These are phyloP conservation scores for Melieria omissa DNA, from an alignment of 2,888 invertebrate species.

Conservation along the genomic window DNA sequence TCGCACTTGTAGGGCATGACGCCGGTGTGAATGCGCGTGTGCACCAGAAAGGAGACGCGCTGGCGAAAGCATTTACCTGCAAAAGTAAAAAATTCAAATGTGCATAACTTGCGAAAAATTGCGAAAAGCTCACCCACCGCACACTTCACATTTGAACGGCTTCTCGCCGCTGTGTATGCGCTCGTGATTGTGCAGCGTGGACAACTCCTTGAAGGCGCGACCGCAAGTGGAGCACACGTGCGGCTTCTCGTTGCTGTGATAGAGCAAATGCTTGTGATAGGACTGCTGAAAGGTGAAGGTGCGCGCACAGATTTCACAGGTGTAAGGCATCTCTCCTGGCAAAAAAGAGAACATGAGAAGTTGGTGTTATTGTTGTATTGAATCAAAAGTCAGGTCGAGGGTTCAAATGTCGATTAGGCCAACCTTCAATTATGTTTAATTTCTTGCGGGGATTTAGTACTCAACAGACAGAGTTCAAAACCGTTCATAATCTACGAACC, in stretches of 20 bases:
- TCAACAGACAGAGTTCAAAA: no score
- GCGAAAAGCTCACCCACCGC: conserved; percentile 71
- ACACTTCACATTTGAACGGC: conserved; percentile 87
- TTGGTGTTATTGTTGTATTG: background rate
- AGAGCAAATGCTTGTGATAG: conserved; percentile 87
- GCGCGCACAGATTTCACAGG: conserved; percentile 83
- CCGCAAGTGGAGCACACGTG: conserved; percentile 81
- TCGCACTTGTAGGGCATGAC: conserved; percentile 88
- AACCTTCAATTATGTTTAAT: no score
- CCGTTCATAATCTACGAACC: no score
- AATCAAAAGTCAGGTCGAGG: no score
- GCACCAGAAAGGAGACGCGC: conserved; percentile 85
- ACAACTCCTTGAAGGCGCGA: conserved; percentile 85
- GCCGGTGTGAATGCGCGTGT: conserved; percentile 83
- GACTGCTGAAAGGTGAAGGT: conserved; percentile 92
- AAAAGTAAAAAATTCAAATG: conserved; percentile 45
- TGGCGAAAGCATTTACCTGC: conserved; percentile 88
- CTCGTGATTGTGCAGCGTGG: conserved; percentile 87
- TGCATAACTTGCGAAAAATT: background rate
- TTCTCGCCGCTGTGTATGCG: conserved; percentile 83
- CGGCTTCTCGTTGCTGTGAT: conserved; percentile 88
- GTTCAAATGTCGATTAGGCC: no score
- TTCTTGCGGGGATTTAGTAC: no score
- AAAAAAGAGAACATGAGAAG: background rate
- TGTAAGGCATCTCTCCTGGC: conserved; percentile 86